Conservation (phyloP, 2,113 vertebrate genomes). For the Alces alces region DNA sequence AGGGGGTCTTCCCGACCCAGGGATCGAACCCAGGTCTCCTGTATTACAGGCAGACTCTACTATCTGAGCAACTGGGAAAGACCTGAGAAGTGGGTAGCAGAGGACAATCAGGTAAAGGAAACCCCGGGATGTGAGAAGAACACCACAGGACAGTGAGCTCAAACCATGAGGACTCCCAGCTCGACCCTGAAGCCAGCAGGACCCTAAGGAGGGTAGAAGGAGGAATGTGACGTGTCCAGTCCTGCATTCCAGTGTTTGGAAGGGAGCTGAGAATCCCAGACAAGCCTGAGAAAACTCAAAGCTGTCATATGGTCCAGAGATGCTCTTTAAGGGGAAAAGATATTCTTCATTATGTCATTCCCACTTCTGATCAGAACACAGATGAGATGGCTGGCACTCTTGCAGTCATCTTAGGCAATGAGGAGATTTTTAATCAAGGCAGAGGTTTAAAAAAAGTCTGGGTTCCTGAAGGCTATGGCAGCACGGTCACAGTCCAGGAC, state of each 20-base stretch:
- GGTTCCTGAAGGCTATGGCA: rapidly evolving
- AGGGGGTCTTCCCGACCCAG: background rate
- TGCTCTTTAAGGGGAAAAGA: background rate
- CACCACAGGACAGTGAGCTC: rapidly evolving
- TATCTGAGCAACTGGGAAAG: background rate
- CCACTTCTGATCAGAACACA: background rate
- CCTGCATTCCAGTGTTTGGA: background rate
- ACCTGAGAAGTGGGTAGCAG: background rate
- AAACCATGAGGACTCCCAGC: rapidly evolving
- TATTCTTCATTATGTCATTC: background rate
- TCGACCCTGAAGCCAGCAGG: background rate
- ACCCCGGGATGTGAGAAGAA: background rate
- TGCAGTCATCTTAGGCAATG: background rate
- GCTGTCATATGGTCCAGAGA: background rate
- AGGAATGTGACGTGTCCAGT: background rate
- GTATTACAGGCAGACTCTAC: background rate
- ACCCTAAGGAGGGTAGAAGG: background rate
- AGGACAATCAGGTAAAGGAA: background rate
- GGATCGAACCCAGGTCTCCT: background rate
- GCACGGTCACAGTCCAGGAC: background rate
- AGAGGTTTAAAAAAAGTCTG: background rate
- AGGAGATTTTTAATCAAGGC: background rate
- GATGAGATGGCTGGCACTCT: background rate
- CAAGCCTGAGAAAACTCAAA: background rate
- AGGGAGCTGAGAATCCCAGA: background rate